phyloP scores from a whole-genome alignment of 2,797 vertebrate species.

The Malurus leucopterus region DNA sequence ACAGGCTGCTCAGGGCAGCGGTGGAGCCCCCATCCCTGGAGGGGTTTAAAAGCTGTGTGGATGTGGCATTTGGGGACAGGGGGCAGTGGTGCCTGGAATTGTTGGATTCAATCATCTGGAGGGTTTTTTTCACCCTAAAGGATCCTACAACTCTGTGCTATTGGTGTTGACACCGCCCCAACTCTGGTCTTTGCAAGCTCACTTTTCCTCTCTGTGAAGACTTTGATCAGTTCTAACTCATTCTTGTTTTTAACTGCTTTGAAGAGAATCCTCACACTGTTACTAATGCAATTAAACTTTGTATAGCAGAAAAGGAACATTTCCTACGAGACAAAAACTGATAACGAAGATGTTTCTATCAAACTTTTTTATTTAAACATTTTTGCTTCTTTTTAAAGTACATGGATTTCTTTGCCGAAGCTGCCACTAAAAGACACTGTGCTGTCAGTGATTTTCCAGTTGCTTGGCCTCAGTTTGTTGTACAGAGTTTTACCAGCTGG shows the following conservation, averaged over 20 bases:
- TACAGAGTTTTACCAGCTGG: slow-evolving; percentile 36
- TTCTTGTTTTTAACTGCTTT: not conserved
- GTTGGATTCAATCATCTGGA: not conserved
- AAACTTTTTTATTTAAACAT: not conserved
- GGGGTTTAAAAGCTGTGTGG: not conserved
- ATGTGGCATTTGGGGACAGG: not conserved
- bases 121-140: not conserved
- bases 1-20: not conserved
- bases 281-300: not conserved
- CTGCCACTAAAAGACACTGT: not conserved
- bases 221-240: not conserved
- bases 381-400: not conserved
- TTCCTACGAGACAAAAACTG: not conserved
- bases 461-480: slow-evolving; percentile 15
- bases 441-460: slow-evolving; percentile 33
- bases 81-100: not conserved
- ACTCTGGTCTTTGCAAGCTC: not conserved
- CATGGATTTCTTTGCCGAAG: not conserved
- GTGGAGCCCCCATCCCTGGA: not conserved
- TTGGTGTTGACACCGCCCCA: not conserved
- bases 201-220: not conserved
- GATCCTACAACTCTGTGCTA: not conserved
- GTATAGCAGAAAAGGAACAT: not conserved
- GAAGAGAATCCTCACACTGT: not conserved
- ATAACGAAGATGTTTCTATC: not conserved